Base-by-base conservation (phyloP, 2,888 invertebrate species). In the Agrotis ipsilon region DNA sequence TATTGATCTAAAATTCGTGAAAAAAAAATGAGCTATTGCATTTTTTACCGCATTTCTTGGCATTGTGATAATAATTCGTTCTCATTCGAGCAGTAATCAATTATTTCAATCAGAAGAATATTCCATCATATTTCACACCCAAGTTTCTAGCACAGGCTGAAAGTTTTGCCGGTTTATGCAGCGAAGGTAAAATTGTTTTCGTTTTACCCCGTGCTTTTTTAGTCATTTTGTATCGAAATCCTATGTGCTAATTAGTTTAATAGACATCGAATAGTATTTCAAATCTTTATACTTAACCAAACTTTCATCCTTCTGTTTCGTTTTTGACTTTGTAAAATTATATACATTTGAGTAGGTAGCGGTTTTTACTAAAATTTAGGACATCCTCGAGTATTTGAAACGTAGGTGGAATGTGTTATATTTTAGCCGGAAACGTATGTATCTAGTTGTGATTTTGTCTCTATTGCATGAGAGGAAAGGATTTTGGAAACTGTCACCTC, bases 1-100 rank as follows among this genome's bases (percentile, higher is more conserved):
- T 43, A 68, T 70, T 70, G 70, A 71, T 75, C 52, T 7, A 14
- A 7, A 24, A 78, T 57, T 70, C 45, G 24, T 19, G 19, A 46
- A n/a, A 6, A 39, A 14, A 46, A 65, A 43, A n/a, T 1, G 13
- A 5, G 14, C 19, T 27, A 21, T 1, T 75, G 6, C 16, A 1
- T 14, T 7, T 24, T 68, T 68, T n/a, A 19, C 46, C 19, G 39
- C 24, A 19, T 43, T 68, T 54, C 9, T 54, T 43, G 14, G 24
- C 43, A 19, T 65, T 48, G 77, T 27, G 21, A 24, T 19, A n/a
- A 18, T 24, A 21, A 32, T 18, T 65, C 11, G 14, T 65, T 24
- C 16, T 32, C 1, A 45, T 45, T 65, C n/a, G 32, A 24, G 3
- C 3, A 24, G 2, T 18, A 7, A n/a, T 4, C 7, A 4, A 19